These are phyloP conservation scores for Lasioglossum baleicum DNA, from an alignment of 1,140 invertebrate species.

Conservation along the genomic window DNA sequence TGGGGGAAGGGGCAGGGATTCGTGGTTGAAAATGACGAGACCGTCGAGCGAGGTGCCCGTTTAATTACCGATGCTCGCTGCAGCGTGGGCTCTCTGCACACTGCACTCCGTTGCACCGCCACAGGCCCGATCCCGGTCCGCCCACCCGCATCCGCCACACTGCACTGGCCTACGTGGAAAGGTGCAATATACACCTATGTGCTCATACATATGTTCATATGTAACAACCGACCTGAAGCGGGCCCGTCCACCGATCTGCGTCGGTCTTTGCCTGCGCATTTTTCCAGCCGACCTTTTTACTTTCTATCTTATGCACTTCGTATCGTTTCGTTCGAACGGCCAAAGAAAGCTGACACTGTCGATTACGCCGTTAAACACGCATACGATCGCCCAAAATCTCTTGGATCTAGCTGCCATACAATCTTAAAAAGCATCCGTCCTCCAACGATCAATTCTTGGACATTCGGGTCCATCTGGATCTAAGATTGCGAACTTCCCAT, in stretches of 20 bases:
- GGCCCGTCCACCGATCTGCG: conserved; percentile 21
- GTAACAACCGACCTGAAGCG: conserved; percentile 12
- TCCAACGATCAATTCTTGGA: too few relatives aligned
- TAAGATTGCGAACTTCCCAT: too few relatives aligned
- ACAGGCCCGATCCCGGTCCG: conserved; percentile 64
- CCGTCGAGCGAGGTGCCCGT: conserved; percentile 52
- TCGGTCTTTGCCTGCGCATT: conserved; percentile 23
- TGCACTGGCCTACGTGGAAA: conserved; percentile 56
- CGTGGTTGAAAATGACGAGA: conserved; percentile 19
- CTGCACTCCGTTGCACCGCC: conserved; percentile 28
- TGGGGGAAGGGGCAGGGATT: not conserved
- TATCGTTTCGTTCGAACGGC: too few relatives aligned
- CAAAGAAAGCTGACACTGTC: too few relatives aligned
- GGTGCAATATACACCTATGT: conserved; percentile 41
- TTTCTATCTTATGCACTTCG: not conserved
- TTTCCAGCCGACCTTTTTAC: conserved; percentile 20
- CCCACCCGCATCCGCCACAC: conserved; percentile 71
- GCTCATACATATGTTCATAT: not conserved
- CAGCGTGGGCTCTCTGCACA: conserved; percentile 50
- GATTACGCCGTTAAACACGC: too few relatives aligned
- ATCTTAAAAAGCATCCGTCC: too few relatives aligned
- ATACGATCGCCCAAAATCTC: too few relatives aligned
- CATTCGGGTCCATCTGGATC: too few relatives aligned
- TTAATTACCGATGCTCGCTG: conserved; percentile 67
- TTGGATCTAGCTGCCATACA: too few relatives aligned